Evolutionary conservation across 2,113 vertebrate species (phyloP).

Genomic region (Atherinomorus stipes): DNA sequence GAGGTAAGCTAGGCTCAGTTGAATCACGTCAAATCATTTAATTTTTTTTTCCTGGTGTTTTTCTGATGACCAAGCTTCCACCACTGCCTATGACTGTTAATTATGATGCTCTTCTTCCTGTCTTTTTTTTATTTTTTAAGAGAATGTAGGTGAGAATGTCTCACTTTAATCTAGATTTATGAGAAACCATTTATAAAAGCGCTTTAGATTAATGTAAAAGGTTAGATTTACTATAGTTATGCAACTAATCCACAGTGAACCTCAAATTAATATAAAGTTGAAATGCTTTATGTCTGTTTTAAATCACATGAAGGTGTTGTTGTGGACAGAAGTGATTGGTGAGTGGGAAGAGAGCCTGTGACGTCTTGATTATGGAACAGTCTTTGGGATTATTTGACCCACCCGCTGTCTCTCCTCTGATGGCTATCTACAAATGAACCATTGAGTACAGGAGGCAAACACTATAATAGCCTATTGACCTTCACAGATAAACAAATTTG

Average conservation of each 20-base stretch:
- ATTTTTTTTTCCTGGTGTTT: constrained; percentile 6
- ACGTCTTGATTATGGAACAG: constrained; percentile 15
- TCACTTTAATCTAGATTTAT: constrained; percentile 6
- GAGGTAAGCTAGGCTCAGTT: constrained; percentile 23
- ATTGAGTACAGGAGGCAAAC: constrained; percentile 47
- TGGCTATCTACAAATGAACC: constrained; percentile 70
- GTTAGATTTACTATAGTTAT: neutral
- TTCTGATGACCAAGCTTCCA: constrained; percentile 10
- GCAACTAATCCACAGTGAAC: neutral
- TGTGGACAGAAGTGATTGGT: neutral
- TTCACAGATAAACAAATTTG: constrained; percentile 1
- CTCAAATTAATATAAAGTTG: neutral
- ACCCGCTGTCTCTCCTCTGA: constrained; percentile 35
- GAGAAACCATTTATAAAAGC: constrained; percentile 1
- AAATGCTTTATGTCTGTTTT: neutral
- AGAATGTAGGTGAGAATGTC: constrained; percentile 1
- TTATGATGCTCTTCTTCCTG: constrained; percentile 1
- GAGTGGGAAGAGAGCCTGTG: constrained; percentile 6
- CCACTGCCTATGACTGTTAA: constrained; percentile 14
- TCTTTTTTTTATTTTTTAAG: too few species aligned
- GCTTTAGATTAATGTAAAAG: neutral
- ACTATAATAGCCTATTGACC: constrained; percentile 71
- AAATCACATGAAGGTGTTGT: neutral
- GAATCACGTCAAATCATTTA: constrained; percentile 29
- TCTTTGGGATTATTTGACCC: constrained; percentile 35